Percentiles rank a stretch among this genome's conserved stretches.
These are phyloP conservation scores for Spicauda simplicius DNA, from an alignment of 2,888 invertebrate species.

Conservation along the genomic window DNA sequence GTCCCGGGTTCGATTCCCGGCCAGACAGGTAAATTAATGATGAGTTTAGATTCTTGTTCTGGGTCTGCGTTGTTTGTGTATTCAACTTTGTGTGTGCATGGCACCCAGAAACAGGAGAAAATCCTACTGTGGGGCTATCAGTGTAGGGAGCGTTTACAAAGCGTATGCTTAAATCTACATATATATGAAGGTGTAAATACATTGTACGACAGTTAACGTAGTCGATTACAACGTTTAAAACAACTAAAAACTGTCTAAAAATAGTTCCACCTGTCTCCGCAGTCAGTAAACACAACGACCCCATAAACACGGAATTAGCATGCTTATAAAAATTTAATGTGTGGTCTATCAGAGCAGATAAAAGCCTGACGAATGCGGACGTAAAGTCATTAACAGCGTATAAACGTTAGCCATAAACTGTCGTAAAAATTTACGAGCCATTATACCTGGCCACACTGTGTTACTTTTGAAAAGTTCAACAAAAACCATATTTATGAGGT, in stretches of 20 bases:
- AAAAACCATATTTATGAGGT: slow-evolving; percentile 14
- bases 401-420: slow-evolving; percentile 33
- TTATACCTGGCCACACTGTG: slow-evolving; percentile 13
- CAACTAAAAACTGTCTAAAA: slow-evolving; percentile 1
- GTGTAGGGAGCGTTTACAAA: too few species aligned
- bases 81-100: too few species aligned
- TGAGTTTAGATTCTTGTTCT: too few species aligned
- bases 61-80: too few species aligned
- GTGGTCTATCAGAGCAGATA: slow-evolving; percentile 33
- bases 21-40: too few species aligned
- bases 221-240: neutral
- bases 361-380: slow-evolving; percentile 12
- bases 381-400: slow-evolving; percentile 31
- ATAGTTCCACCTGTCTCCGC: slow-evolving; percentile 15
- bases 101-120: too few species aligned
- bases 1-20: too few species aligned
- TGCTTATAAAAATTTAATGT: slow-evolving; percentile 34
- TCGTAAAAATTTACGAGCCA: slow-evolving; percentile 33
- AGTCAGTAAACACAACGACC: slow-evolving; percentile 23
- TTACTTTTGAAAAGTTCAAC: slow-evolving; percentile 27
- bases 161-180: too few species aligned
- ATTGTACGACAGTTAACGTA: too few species aligned
- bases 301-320: slow-evolving; percentile 32
- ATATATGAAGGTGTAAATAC: too few species aligned
- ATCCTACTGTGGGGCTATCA: too few species aligned